phyloP scores from a whole-genome alignment of 2,888 invertebrate genomes.

The Micoletzkya japonica region DNA sequence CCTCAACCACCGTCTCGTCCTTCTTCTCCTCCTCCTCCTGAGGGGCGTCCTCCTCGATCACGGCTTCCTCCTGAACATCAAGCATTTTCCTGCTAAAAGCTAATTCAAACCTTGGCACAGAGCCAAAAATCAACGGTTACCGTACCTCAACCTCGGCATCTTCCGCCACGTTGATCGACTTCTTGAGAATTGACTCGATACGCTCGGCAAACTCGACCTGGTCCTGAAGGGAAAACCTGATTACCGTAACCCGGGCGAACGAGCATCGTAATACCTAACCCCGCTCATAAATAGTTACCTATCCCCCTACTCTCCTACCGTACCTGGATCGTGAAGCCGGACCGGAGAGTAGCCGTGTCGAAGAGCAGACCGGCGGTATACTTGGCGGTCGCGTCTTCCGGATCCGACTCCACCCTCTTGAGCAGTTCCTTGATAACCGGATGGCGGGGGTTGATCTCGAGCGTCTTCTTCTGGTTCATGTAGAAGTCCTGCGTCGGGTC shows the following conservation, averaged over 20 bases:
- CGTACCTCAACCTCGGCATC: conserved; percentile 56
- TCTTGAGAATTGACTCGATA: conserved; percentile 83
- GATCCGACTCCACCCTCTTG: conserved; percentile 78
- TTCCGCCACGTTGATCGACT: conserved; percentile 65
- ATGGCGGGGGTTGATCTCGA: conserved; percentile 96
- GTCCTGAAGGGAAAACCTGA: conserved; percentile 85
- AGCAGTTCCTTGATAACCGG: conserved; percentile 89
- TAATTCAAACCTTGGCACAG: background rate
- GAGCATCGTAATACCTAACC: background rate
- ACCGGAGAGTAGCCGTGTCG: conserved; percentile 86
- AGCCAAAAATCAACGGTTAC: conserved; percentile 5
- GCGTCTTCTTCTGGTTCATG: conserved; percentile 88
- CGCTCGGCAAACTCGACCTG: conserved; percentile 81
- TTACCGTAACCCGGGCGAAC: too few relatives aligned
- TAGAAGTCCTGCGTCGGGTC: conserved; percentile 65
- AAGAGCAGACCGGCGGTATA: conserved; percentile 86
- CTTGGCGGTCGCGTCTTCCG: conserved; percentile 78
- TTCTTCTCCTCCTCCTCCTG: conserved; percentile 64
- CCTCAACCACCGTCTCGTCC: conserved; percentile 56
- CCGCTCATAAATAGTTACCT: background rate
- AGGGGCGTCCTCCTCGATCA: conserved; percentile 71
- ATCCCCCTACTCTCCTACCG: background rate
- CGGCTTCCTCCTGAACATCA: conserved; percentile 64
- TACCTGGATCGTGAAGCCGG: conserved; percentile 88
- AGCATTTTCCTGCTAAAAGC: background rate